A percentile compares a stretch with the other conserved stretches of the same genome.
Conservation (phyloP, 2,888 invertebrate species). For the Osedax frankpressi region DNA sequence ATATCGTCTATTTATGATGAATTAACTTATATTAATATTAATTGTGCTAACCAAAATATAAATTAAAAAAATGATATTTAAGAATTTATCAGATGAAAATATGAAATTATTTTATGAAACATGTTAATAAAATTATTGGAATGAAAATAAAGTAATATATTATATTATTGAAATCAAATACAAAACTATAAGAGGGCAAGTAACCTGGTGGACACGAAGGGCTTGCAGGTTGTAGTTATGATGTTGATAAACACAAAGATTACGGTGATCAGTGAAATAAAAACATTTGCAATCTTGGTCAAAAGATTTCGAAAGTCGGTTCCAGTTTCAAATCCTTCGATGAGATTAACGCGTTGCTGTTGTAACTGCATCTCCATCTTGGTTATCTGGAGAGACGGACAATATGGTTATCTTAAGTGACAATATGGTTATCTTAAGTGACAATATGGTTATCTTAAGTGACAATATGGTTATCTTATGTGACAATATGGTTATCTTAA, state of each 20-base stretch:
- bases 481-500: too few species aligned
- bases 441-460: too few species aligned
- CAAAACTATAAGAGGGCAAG: background rate
- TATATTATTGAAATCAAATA: too few species aligned
- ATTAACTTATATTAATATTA: background rate
- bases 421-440: too few species aligned
- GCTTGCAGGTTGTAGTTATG: background rate
- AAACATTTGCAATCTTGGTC: background rate
- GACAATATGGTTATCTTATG: too few species aligned
- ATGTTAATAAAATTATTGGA: too few species aligned
- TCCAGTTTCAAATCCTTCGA: background rate
- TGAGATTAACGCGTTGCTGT: background rate
- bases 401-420: too few species aligned
- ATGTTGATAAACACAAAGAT: background rate
- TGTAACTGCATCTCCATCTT: background rate
- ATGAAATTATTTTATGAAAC: too few species aligned
- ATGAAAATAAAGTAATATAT: too few species aligned
- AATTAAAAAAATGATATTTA: too few species aligned
- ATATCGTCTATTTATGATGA: background rate
- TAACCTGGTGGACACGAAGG: background rate
- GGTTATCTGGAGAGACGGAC: background rate
- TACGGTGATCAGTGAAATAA: background rate
- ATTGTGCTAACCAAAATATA: background rate
- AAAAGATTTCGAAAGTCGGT: background rate
- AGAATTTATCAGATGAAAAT: too few species aligned